These are phyloP conservation scores for Hartigia nigra DNA, from an alignment of 2,888 invertebrate genomes.

Conservation along the genomic window DNA sequence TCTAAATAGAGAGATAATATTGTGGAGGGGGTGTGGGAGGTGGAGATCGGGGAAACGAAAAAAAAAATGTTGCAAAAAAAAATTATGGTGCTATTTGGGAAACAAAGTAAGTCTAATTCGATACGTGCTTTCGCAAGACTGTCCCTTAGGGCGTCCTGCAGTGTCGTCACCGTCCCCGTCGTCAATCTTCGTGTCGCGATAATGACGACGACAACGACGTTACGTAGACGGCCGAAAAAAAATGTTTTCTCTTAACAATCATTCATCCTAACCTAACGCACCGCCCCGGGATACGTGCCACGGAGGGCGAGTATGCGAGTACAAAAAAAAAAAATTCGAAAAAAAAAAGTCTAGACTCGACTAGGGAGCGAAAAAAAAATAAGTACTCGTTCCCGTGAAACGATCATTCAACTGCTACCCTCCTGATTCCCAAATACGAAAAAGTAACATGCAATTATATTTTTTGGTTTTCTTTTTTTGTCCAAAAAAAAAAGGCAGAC, in stretches of 20 bases:
- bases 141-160: neutral
- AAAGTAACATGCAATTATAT: constrained; percentile 25
- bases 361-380: constrained; percentile 31
- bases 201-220: no score
- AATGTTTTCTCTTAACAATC: constrained; percentile 4
- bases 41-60: neutral
- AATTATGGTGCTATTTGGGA: neutral
- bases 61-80: neutral
- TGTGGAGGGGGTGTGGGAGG: neutral
- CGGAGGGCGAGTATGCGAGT: constrained; percentile 7
- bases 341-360: constrained; percentile 19
- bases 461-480: constrained; percentile 13
- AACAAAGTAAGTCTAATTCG: neutral
- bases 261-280: constrained; percentile 39
- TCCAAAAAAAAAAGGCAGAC: neutral
- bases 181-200: no score
- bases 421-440: constrained; percentile 25
- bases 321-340: neutral
- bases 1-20: neutral
- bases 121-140: neutral
- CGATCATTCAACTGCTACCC: constrained; percentile 8
- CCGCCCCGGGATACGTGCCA: constrained; percentile 28
- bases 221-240: neutral
- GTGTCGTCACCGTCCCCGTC: neutral
- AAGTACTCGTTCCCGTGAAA: constrained; percentile 20